phyloP scores from a whole-genome alignment of 1,140 invertebrate genomes.

The Apis cerana region DNA sequence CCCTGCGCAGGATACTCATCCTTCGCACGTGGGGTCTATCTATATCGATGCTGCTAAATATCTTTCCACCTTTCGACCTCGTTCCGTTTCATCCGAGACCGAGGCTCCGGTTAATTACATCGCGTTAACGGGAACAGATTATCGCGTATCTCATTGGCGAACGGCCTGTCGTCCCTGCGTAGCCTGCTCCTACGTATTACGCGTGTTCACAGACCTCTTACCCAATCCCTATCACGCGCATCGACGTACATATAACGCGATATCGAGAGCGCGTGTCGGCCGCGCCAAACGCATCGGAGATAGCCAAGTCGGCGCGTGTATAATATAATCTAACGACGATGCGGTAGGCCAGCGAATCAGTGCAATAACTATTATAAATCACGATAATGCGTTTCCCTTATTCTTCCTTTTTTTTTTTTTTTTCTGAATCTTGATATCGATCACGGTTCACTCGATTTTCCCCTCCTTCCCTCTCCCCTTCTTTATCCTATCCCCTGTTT shows the following conservation, averaged over 20 bases:
- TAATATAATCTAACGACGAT: constrained; percentile 9
- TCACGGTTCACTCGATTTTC: background rate
- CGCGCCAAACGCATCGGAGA: background rate
- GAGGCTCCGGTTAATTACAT: background rate
- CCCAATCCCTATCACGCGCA: constrained; percentile 24
- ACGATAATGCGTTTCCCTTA: constrained; percentile 9
- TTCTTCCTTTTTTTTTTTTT: background rate
- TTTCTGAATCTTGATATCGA: too few species aligned
- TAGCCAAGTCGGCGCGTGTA: background rate
- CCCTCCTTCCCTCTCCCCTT: background rate
- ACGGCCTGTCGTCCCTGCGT: background rate
- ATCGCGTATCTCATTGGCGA: background rate
- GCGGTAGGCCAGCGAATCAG: constrained; percentile 39
- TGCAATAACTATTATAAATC: constrained; percentile 49
- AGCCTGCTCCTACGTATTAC: background rate
- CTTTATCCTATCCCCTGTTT: constrained; percentile 45
- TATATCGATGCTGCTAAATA: too few species aligned
- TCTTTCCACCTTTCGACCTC: background rate
- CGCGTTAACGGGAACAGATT: background rate
- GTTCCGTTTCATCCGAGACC: background rate
- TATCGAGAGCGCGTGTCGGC: constrained; percentile 5
- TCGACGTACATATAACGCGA: background rate
- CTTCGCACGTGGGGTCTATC: too few species aligned
- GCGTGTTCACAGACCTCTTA: constrained; percentile 14
- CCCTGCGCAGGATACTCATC: too few species aligned